Conservation (phyloP, 2,113 vertebrate species). For the Dipodomys ordii region DNA sequence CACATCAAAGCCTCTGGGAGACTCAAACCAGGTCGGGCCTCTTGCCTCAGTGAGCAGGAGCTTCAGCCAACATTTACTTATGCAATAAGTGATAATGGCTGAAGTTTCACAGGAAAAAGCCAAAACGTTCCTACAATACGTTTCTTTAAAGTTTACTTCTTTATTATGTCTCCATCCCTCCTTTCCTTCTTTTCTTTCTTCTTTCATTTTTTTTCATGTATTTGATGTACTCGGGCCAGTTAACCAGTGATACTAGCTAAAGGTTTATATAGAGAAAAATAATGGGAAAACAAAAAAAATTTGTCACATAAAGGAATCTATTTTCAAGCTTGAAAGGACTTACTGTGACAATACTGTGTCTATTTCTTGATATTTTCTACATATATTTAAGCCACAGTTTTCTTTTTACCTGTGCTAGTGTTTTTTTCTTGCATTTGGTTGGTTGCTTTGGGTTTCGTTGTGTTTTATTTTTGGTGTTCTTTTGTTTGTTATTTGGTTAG, state of each 20-base stretch:
- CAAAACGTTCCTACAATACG: slow-evolving; percentile 32
- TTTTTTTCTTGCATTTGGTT: background rate
- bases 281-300: background rate
- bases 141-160: slow-evolving; percentile 46
- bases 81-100: background rate
- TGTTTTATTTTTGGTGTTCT: background rate
- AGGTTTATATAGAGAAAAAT: slow-evolving; percentile 27
- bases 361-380: too few relatives aligned
- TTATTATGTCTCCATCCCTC: background rate
- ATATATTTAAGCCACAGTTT: slow-evolving; percentile 24
- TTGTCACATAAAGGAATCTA: background rate
- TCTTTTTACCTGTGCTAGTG: slow-evolving; percentile 11
- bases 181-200: too few relatives aligned
- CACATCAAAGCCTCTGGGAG: slow-evolving; percentile 53
- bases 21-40: slow-evolving; percentile 38
- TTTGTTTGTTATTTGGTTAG: background rate
- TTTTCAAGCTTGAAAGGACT: background rate
- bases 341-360: background rate
- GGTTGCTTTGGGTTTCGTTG: background rate
- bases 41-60: slow-evolving; percentile 37
- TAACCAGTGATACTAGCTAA: slow-evolving; percentile 29
- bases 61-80: background rate
- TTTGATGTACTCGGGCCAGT: too few relatives aligned
- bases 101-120: slow-evolving; percentile 30
- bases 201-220: too few relatives aligned